Evolutionary conservation across 2,113 vertebrate species (phyloP).

Genomic region (Calidris pygmaea): DNA sequence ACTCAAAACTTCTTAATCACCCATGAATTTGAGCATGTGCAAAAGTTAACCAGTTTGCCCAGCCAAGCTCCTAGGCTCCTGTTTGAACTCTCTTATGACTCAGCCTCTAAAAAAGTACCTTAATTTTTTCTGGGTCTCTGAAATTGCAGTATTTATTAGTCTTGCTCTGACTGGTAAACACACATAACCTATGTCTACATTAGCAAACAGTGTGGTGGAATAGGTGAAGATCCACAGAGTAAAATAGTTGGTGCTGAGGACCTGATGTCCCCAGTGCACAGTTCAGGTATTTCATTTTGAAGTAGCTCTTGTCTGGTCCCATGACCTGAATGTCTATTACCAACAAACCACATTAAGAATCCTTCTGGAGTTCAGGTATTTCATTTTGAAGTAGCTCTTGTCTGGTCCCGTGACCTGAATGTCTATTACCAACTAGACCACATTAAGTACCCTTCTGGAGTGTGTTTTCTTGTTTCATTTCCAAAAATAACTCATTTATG

Average conservation of each 20-base stretch:
- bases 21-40: neutral
- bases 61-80: neutral
- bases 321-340: neutral
- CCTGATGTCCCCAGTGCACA: neutral
- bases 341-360: neutral
- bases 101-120: neutral
- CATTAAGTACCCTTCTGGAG: neutral
- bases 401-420: neutral
- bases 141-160: neutral
- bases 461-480: neutral
- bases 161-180: neutral
- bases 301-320: neutral
- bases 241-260: neutral
- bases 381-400: neutral
- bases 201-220: neutral
- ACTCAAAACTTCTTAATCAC: neutral
- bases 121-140: neutral
- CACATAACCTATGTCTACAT: neutral
- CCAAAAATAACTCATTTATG: neutral
- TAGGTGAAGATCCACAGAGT: neutral
- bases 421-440: neutral
- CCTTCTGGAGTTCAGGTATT: neutral
- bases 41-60: neutral
- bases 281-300: neutral
- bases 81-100: neutral